Conservation (phyloP, 2,888 invertebrate species). For the Catotricha subobsoleta region DNA sequence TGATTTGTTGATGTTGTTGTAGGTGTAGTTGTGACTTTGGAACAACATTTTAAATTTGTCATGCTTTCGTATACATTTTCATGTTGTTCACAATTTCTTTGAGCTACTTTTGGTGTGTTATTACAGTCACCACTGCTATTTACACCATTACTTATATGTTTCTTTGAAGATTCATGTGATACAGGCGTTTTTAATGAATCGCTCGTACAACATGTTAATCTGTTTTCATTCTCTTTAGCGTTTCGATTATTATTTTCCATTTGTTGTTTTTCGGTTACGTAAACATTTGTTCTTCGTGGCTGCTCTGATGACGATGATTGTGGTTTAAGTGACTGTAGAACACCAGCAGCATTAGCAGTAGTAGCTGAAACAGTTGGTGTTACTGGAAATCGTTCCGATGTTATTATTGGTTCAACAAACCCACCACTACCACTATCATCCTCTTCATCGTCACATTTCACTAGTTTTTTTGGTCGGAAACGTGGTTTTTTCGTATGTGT, state of each 20-base stretch:
- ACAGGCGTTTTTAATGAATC: neutral
- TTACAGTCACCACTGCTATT: no score
- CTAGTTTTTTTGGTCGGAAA: constrained; percentile 22
- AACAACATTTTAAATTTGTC: constrained; percentile 24
- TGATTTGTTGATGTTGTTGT: no score
- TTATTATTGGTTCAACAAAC: neutral
- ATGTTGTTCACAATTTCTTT: neutral
- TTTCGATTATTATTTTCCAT: neutral
- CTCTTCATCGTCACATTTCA: constrained; percentile 27
- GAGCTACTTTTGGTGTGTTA: constrained; percentile 9
- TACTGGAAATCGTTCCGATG: neutral
- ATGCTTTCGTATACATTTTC: constrained; percentile 27
- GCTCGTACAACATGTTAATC: neutral
- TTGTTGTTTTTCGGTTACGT: neutral
- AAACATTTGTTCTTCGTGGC: neutral
- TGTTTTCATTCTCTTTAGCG: neutral
- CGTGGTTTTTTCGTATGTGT: constrained; percentile 8
- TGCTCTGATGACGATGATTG: no score
- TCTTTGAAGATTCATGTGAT: no score
- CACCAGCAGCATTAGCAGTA: neutral
- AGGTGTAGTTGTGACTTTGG: constrained; percentile 1
- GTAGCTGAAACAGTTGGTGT: neutral
- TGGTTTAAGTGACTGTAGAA: neutral
- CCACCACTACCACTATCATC: constrained; percentile 18
- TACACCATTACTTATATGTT: no score